Conservation (phyloP, 2,888 invertebrate species). For the Sepiola atlantica region DNA sequence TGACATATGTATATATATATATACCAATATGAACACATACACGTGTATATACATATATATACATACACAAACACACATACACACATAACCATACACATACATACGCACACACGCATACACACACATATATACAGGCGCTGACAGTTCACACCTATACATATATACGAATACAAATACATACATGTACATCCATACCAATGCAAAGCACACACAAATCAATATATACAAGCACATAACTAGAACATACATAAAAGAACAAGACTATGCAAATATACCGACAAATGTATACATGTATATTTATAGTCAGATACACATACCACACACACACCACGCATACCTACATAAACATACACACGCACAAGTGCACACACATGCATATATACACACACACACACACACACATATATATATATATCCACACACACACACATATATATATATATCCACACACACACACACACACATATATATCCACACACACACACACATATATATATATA, state of each 20-base stretch:
- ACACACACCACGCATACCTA: too few species aligned
- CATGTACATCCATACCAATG: neutral
- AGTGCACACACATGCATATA: neutral
- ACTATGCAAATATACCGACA: too few species aligned
- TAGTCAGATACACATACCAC: too few species aligned
- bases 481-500: neutral
- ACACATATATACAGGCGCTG: neutral
- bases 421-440: neutral
- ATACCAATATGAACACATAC: too few species aligned
- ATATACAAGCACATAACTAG: too few species aligned
- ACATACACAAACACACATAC: too few species aligned
- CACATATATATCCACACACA: neutral
- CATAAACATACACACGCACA: neutral
- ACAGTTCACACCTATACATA: neutral
- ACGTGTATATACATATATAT: too few species aligned
- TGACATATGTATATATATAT: too few species aligned
- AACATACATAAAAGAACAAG: too few species aligned
- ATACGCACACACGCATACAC: neutral
- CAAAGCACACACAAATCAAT: too few species aligned
- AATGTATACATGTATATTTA: too few species aligned
- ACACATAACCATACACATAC: too few species aligned
- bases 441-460: neutral
- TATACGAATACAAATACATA: neutral
- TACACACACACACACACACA: neutral
- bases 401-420: neutral